Evolutionary conservation across 2,888 invertebrate genomes (phyloP), one percentile per base, ranked within the genome.

Genomic region (Pollenia angustigena): DNA sequence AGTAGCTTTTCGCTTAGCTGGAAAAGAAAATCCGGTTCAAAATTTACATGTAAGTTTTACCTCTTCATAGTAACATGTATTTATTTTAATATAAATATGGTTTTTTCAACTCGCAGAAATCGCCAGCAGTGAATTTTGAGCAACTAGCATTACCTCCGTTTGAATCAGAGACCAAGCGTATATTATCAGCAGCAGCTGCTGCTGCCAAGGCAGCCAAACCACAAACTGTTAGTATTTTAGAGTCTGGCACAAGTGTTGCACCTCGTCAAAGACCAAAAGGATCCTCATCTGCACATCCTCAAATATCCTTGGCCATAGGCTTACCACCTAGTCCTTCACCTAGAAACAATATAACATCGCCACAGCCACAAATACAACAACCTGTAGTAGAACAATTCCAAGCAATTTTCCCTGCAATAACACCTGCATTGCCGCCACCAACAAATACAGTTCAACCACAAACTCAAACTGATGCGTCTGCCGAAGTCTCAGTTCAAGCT

Each of bases 231-330:
- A 91, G 94, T 4, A 89, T 94, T 4, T 94, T 95, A 10, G 96
- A 96, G 91, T 90, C 93, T 3, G 96, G 96, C 78, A 97, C 97
- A 2, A 97, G 97, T 88, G 97, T 97, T 40, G 96, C 96, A 74
- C 97, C 97, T 4, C 94, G 97, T 74, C 97, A 97, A 92, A 94
- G 97, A 89, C 97, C 97, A 11, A 97, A 97, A 92, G 96, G 95
- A 48, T 94, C 92, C 87, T 90, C 93, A 7, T 88, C 92, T 40
- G 90, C 89, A 64, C 90, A 91, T 87, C 93, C 93, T 8, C 93
- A 94, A 76, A 91, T 93, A 89, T 93, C 94, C 69, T 91, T 95
- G 71, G 94, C 94, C 9, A 89, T 95, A 50, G 94, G 94, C 2
- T 89, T 95, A 69, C 94, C 94, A 83, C 94, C 95, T 52, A 95